Base-by-base conservation (phyloP, 1,140 invertebrate species). In the Zaprionus davidi region DNA sequence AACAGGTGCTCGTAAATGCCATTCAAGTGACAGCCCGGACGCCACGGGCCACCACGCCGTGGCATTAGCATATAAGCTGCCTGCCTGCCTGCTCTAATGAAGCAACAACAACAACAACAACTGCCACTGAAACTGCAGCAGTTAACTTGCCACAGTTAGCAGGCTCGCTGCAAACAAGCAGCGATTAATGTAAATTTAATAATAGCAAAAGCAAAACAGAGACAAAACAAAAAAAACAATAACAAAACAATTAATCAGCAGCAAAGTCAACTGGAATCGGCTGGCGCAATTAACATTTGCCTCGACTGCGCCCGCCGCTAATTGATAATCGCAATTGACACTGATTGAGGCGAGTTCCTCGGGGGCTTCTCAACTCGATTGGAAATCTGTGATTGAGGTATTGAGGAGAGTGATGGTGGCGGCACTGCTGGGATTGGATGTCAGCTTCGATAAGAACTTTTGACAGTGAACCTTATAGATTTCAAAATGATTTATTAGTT, bases 1-100 rank as follows among this genome's bases (percentile, higher is more conserved):
- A 85, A 72, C 84, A 88, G 85, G 81, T 88, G 84, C 84, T 87
- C 78, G 78, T 82, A 88, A 78, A 88, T 84, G 84, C 81, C 84
- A 87, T 68, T 76, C 83, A 84, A 88, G 72, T 81, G 66, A 82
- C 74, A 38, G 36, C 44, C 28, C 17, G 60, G 86, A 88, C 81
- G 81, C 82, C 86, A 88, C 78, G 78, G 68, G 72, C 51, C 38
- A 53, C 12, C 20, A 51, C 51, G 49, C 34, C 59, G 65, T 24
- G 76, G 76, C 70, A 87, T 88, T 84, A 90, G 81, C 84, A 88
- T 88, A 84, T 88, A 88, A 88, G 84, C 85, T 55, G 28, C 22
- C 31, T 34, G 31, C 31, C 31, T 34, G 31, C 31, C 71, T 65
- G 55, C 13, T 59, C 85, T 88, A 87, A 88, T 87, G 81, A 87